Evolutionary conservation across 2,888 invertebrate genomes (phyloP).

Genomic region (Ypsolopha sequella): DNA sequence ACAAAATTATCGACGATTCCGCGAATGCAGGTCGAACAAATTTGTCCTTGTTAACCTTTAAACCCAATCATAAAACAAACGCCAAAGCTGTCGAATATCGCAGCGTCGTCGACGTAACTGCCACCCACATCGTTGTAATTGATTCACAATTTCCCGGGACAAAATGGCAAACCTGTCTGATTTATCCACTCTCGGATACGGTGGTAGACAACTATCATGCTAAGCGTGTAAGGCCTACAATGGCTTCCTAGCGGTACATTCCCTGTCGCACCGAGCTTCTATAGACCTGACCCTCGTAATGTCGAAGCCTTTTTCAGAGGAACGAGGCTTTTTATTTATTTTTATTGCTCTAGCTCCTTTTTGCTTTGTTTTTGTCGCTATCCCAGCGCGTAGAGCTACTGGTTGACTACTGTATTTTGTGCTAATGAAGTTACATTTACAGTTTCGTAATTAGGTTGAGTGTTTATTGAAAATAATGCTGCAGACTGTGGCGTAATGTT

Average conservation of each 20-base stretch:
- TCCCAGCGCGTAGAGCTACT: too few relatives aligned
- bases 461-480: too few relatives aligned
- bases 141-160: slow-evolving; percentile 14
- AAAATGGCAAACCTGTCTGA: slow-evolving; percentile 11
- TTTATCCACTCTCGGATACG: slow-evolving; percentile 12
- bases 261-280: neutral
- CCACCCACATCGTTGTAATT: slow-evolving; percentile 14
- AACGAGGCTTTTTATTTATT: too few relatives aligned
- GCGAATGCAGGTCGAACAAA: neutral
- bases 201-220: slow-evolving; percentile 10
- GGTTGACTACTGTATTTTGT: too few relatives aligned
- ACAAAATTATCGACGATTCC: neutral
- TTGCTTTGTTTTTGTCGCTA: too few relatives aligned
- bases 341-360: too few relatives aligned
- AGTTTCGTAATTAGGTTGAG: too few relatives aligned
- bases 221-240: slow-evolving; percentile 11
- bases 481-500: too few relatives aligned
- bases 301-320: too few relatives aligned
- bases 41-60: slow-evolving; percentile 4
- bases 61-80: neutral
- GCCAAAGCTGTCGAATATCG: neutral
- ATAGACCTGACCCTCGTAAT: neutral
- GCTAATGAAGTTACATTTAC: too few relatives aligned
- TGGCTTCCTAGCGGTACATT: slow-evolving; percentile 11
- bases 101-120: neutral